A percentile compares a stretch with the other conserved stretches of the same genome.
Conservation (phyloP, 2,797 vertebrate genomes). For the Channa striata region DNA sequence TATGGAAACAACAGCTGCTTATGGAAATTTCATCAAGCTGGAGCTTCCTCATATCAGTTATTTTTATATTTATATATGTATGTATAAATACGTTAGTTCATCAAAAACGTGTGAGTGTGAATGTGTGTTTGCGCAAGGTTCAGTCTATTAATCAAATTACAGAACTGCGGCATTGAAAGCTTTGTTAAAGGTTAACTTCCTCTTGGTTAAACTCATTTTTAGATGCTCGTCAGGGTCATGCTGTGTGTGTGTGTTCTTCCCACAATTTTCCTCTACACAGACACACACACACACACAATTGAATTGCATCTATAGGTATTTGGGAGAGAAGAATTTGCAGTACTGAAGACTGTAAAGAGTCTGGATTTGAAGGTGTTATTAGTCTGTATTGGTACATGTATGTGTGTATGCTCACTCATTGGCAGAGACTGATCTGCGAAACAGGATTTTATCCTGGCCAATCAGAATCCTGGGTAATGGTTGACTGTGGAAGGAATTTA, state of each 20-base stretch:
- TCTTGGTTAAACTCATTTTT: conserved; percentile 55
- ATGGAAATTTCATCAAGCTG: conserved; percentile 32
- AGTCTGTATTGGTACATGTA: too few species aligned
- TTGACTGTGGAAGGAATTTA: conserved; percentile 24
- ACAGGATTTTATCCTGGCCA: conserved; percentile 4
- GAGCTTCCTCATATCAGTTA: conserved; percentile 42
- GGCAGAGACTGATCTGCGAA: conserved; percentile 19
- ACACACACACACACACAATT: background rate
- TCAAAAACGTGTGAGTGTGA: conserved; percentile 16
- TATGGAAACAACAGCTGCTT: conserved; percentile 5
- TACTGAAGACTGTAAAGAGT: too few species aligned
- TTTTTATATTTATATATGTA: background rate
- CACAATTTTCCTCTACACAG: too few species aligned
- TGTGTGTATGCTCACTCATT: background rate
- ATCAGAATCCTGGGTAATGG: background rate
- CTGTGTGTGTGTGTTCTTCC: conserved; percentile 16
- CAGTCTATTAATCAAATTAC: conserved; percentile 31
- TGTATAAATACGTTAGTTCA: conserved; percentile 22
- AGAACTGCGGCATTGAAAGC: conserved; percentile 56
- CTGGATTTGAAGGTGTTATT: too few species aligned
- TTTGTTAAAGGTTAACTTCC: conserved; percentile 73
- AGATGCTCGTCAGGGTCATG: conserved; percentile 43
- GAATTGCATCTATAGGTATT: too few species aligned
- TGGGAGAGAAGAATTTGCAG: too few species aligned
- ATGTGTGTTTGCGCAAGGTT: conserved; percentile 5